Base-by-base conservation (phyloP, 2,113 vertebrate genomes). In the Vulpes vulpes region DNA sequence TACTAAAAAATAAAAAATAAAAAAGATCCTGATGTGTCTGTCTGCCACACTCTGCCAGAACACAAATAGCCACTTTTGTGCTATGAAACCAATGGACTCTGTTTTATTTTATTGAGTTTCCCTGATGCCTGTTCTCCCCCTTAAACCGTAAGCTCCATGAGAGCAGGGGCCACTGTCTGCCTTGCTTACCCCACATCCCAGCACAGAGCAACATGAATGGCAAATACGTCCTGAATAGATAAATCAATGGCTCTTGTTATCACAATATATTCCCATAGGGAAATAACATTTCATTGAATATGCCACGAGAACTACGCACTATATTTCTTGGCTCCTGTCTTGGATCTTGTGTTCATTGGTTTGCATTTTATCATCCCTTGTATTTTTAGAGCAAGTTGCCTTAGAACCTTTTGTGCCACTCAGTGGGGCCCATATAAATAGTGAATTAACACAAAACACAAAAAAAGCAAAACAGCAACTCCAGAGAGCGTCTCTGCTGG, bases 351-450 rank as follows among this genome's bases (percentile, higher is more conserved):
- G 3, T 59, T 78, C 35, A 62, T 1, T 32, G 35, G 11, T 62
- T 76, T 76, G 32, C 35, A 38, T 69, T 76, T 55, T 43, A 3
- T 49, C 59, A 20, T 27, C 57, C 17, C 35, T 82, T 11, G 69
- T 81, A 49, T 55, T 88, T 95, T 96, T 55, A 76, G 12, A 62
- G 59, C 5, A 65, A 85, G 27, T 49, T 88, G 86, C 59, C 69
- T 55, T 83, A 59, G 86, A 82, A 65, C 14, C 27, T 74, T 85
- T 89, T 43, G 59, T 49, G 98, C 62, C 16, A 11, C 57, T 38
- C 59, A 57, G n/a, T 65, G 22, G 8, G 32, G 4, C 51, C 67
- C 69, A 1, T 8, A 27, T 38, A 95, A 84, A 94, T 32, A 80
- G 1, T 25, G 64, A 90, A 43, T 92, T 74, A 25, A 86, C 74